Evolutionary conservation across 2,113 vertebrate species (phyloP).

Genomic region (Pedetes capensis): DNA sequence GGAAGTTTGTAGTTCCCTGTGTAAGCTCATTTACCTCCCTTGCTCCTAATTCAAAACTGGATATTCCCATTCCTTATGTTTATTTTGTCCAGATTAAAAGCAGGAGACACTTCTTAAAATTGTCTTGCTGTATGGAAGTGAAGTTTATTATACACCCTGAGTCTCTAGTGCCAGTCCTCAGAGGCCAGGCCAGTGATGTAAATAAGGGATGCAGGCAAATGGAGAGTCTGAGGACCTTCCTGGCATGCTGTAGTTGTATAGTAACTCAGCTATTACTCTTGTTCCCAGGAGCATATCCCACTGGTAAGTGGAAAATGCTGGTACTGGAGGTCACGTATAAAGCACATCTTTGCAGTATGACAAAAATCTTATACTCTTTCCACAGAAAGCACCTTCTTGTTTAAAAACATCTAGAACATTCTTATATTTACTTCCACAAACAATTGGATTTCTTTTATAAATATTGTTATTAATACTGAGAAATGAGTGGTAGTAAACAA

Average conservation of each 20-base stretch:
- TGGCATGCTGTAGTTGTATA: background rate
- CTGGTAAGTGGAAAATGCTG: background rate
- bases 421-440: background rate
- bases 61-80: background rate
- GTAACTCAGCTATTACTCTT: background rate
- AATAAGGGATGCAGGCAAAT: background rate
- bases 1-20: background rate
- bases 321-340: background rate
- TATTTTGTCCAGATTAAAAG: background rate
- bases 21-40: background rate
- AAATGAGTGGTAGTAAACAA: background rate
- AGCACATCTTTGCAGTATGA: background rate
- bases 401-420: background rate
- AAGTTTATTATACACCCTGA: background rate
- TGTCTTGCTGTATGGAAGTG: background rate
- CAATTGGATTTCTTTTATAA: background rate
- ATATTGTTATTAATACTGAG: background rate
- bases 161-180: background rate
- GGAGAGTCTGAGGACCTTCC: background rate
- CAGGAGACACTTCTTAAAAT: background rate
- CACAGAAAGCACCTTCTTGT: background rate
- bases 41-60: background rate
- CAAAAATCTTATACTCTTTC: background rate
- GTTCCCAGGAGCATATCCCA: background rate
- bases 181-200: background rate